Conservation (phyloP, 2,113 vertebrate species). For the Lophura nycthemera region DNA sequence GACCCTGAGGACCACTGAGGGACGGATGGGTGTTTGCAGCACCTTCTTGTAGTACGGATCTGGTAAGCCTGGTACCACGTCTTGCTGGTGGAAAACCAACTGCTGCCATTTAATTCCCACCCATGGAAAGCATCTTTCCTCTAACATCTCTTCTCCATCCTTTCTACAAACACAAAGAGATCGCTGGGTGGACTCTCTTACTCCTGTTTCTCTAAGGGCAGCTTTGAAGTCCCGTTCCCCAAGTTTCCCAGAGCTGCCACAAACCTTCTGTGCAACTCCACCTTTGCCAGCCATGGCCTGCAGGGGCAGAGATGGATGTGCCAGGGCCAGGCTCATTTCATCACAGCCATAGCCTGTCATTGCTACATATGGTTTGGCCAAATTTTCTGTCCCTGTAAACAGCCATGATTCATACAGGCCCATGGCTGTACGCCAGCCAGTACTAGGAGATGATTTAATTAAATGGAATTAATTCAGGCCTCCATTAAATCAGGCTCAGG, state of each 20-base stretch:
- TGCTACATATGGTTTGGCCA: not conserved
- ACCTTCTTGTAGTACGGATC: not conserved
- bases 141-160: not conserved
- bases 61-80: not conserved
- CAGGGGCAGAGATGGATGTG: not conserved
- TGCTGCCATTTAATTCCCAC: not conserved
- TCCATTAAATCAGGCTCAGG: not conserved
- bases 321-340: accelerated
- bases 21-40: not conserved
- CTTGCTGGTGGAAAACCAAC: not conserved
- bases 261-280: not conserved
- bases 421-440: not conserved
- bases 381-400: not conserved
- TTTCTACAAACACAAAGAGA: not conserved
- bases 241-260: accelerated
- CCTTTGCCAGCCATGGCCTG: accelerated
- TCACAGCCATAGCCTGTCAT: not conserved
- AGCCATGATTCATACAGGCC: not conserved
- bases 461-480: not conserved
- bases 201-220: not conserved
- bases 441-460: not conserved
- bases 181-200: not conserved
- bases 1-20: not conserved
- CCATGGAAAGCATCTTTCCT: not conserved
- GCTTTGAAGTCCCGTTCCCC: not conserved